Percentiles rank a stretch among this genome's conserved stretches.
phyloP scores from a whole-genome alignment of 2,797 vertebrate genomes.

The Enteromius argenteus region DNA sequence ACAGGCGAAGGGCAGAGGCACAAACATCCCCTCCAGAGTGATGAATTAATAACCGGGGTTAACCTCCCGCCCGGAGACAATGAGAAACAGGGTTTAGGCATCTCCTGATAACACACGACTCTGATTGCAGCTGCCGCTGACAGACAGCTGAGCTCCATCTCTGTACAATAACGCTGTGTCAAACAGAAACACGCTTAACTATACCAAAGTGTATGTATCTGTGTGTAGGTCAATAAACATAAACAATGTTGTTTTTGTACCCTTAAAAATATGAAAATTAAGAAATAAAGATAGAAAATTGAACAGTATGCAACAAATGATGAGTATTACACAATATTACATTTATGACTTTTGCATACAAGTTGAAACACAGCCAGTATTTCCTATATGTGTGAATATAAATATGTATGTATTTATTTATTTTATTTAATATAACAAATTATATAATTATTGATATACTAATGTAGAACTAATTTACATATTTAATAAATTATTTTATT shows the following conservation, averaged over 20 bases:
- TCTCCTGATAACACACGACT: constrained; percentile 35
- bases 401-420: neutral
- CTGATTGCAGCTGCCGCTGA: neutral
- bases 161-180: constrained; percentile 28
- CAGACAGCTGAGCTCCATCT: constrained; percentile 30
- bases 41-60: constrained; percentile 53
- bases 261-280: neutral
- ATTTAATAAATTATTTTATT: no score
- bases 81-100: constrained; percentile 32
- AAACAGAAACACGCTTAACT: constrained; percentile 31
- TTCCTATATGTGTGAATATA: no score
- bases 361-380: neutral
- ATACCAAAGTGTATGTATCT: neutral
- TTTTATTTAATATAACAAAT: neutral
- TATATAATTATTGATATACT: neutral
- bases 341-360: neutral
- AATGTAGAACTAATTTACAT: no score
- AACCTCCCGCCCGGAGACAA: constrained; percentile 33
- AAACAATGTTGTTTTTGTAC: neutral
- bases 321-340: neutral
- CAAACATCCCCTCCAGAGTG: constrained; percentile 46
- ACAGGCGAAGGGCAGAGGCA: constrained; percentile 37
- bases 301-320: neutral
- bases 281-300: neutral
- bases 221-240: constrained; percentile 1